Conservation (phyloP, 2,888 invertebrate species). For the Caenorhabditis sp. region DNA sequence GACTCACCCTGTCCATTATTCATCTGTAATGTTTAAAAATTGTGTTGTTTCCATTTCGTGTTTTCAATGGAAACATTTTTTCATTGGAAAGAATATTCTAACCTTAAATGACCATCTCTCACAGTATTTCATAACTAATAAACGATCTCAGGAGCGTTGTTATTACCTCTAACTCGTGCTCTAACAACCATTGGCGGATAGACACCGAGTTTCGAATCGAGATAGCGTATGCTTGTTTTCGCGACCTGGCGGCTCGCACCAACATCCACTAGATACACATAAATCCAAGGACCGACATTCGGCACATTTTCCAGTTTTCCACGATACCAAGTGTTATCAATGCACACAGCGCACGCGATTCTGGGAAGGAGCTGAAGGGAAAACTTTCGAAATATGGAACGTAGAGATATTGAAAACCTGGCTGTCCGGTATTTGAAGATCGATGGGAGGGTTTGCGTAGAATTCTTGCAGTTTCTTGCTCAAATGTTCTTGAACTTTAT, state of each 20-base stretch:
- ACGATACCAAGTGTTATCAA: conserved; percentile 40
- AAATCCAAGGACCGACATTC: neutral
- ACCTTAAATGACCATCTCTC: too few relatives aligned
- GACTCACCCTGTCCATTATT: too few relatives aligned
- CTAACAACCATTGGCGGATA: conserved; percentile 49
- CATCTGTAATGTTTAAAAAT: too few relatives aligned
- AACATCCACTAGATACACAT: conserved; percentile 42
- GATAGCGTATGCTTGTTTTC: conserved; percentile 14
- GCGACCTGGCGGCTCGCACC: conserved; percentile 24
- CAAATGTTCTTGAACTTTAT: conserved; percentile 17
- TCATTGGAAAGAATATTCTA: too few relatives aligned
- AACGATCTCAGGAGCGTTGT: too few relatives aligned
- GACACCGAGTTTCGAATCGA: conserved; percentile 35
- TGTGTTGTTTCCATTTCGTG: too few relatives aligned
- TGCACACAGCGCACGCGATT: conserved; percentile 38
- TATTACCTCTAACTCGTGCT: conserved; percentile 22
- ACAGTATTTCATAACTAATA: too few relatives aligned
- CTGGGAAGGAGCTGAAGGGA: conserved; percentile 30
- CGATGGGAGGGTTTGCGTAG: neutral
- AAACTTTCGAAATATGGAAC: neutral
- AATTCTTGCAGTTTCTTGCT: conserved; percentile 18
- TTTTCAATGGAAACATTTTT: too few relatives aligned
- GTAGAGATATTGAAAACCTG: conserved; percentile 4
- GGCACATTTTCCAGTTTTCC: conserved; percentile 36
- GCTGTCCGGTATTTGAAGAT: conserved; percentile 3